Conservation (phyloP, 2,113 vertebrate genomes). For the Sigmodon hispidus region DNA sequence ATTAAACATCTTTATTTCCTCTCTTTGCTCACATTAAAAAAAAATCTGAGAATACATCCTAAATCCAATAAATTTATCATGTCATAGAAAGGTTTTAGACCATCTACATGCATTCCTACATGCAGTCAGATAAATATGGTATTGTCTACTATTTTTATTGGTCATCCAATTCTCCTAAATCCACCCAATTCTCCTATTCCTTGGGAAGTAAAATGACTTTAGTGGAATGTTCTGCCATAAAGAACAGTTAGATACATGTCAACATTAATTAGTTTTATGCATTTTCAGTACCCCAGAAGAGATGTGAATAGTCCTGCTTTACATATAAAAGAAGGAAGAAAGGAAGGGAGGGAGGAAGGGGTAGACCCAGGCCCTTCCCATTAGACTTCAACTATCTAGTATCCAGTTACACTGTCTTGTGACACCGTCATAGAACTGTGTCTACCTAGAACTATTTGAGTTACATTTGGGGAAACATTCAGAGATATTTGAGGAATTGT, state of each 20-base stretch:
- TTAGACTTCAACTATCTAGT: too few species aligned
- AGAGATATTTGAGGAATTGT: background rate
- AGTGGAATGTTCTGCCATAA: conserved; percentile 6
- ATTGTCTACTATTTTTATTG: background rate
- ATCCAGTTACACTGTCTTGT: background rate
- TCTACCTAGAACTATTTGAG: background rate
- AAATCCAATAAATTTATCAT: background rate
- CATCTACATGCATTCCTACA: background rate
- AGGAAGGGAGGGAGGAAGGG: background rate
- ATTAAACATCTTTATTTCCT: background rate
- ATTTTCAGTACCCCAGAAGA: conserved; percentile 25
- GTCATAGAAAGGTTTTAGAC: conserved; percentile 16
- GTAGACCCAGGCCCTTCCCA: background rate
- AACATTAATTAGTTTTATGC: background rate
- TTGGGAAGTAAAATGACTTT: background rate
- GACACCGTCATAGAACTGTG: background rate
- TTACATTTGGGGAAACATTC: background rate
- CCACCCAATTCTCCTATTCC: background rate
- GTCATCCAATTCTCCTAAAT: too few species aligned
- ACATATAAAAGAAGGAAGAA: background rate
- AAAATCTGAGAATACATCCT: background rate
- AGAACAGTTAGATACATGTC: conserved; percentile 43
- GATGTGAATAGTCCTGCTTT: background rate
- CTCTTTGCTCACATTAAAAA: background rate
- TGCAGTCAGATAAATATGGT: background rate